phyloP scores from a whole-genome alignment of 2,888 invertebrate genomes.

The Desoria tigrina region DNA sequence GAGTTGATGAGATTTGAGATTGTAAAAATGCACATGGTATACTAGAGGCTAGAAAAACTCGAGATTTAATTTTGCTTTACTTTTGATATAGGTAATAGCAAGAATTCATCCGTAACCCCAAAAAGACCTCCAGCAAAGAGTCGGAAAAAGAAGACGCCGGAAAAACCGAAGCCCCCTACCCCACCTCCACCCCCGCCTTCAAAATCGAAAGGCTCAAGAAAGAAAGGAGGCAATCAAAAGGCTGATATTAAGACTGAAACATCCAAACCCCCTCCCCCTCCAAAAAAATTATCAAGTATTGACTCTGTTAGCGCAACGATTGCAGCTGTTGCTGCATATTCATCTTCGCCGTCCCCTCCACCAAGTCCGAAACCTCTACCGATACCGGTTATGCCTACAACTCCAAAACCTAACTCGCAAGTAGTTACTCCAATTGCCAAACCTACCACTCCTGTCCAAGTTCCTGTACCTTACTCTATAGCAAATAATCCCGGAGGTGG shows the following conservation, averaged over 20 bases:
- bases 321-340: slow-evolving; percentile 38
- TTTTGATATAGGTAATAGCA: not conserved
- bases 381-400: no score
- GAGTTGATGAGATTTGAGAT: not conserved
- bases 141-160: slow-evolving; percentile 30
- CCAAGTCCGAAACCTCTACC: no score
- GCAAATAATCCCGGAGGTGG: not conserved
- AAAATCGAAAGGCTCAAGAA: slow-evolving; percentile 26
- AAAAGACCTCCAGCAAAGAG: slow-evolving; percentile 38
- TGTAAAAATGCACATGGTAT: no score
- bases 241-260: slow-evolving; percentile 40
- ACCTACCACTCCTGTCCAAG: slow-evolving; percentile 16
- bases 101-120: slow-evolving; percentile 29
- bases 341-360: slow-evolving; percentile 29
- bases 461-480: slow-evolving; percentile 14
- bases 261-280: slow-evolving; percentile 30
- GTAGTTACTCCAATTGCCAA: slow-evolving; percentile 8
- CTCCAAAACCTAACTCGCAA: slow-evolving; percentile 7
- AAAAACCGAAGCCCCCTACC: slow-evolving; percentile 27
- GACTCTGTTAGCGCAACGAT: slow-evolving; percentile 42
- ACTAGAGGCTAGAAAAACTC: no score
- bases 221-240: slow-evolving; percentile 31
- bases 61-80: no score
- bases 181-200: slow-evolving; percentile 30
- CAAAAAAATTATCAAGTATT: slow-evolving; percentile 42